Conservation (phyloP, 2,113 vertebrate genomes). For the Conger conger region DNA sequence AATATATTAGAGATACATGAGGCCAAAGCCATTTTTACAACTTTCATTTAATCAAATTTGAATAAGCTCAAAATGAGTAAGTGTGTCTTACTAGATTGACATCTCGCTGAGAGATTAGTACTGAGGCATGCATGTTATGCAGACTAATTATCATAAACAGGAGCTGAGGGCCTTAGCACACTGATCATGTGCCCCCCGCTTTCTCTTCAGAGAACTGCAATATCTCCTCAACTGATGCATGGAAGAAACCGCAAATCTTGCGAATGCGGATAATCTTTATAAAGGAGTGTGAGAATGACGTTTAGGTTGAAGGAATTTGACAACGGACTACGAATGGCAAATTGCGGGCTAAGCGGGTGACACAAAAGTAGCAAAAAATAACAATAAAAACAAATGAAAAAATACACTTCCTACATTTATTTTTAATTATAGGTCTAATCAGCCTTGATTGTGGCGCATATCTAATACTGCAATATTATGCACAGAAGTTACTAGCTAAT, state of each 20-base stretch:
- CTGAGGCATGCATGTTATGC: background rate
- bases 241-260: background rate
- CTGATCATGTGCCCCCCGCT: background rate
- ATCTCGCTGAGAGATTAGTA: no score
- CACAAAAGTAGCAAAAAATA: background rate
- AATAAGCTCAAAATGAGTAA: background rate
- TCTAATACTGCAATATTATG: background rate
- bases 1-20: no score
- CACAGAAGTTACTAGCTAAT: background rate
- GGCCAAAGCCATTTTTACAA: background rate
- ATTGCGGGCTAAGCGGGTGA: background rate
- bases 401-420: background rate
- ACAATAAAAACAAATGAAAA: background rate
- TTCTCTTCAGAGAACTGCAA: background rate
- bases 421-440: background rate
- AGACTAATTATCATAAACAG: background rate
- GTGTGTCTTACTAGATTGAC: background rate
- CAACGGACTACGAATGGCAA: no score
- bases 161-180: background rate
- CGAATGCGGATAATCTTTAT: background rate
- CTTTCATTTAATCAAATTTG: background rate
- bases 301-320: background rate
- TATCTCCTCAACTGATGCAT: background rate
- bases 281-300: background rate
- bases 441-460: background rate